Percentiles rank a stretch among this genome's conserved stretches.
These are phyloP conservation scores for Polyergus mexicanus DNA, from an alignment of 1,140 invertebrate species.

Conservation along the genomic window DNA sequence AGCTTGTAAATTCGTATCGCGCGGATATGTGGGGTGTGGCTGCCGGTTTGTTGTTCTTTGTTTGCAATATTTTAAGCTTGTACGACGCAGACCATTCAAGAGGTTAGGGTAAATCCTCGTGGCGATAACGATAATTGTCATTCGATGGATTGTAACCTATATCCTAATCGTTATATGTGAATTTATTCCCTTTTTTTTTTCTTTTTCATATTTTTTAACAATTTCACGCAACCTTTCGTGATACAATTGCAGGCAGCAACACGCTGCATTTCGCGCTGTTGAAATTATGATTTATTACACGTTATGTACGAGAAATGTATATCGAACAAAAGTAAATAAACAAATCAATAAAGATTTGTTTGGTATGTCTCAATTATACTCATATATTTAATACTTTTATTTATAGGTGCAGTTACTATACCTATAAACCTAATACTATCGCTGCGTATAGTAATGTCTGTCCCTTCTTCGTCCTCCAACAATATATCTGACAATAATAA, in stretches of 20 bases:
- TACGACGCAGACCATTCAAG: conserved; percentile 3
- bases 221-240: not conserved
- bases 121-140: not conserved
- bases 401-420: conserved; percentile 31
- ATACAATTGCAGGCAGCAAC: not conserved
- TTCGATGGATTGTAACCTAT: not conserved
- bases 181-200: not conserved
- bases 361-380: not conserved
- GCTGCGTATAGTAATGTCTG: conserved; percentile 82
- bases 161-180: not conserved
- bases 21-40: conserved; percentile 72
- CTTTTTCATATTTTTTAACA: not conserved
- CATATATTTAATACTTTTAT: not conserved
- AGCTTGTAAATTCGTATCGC: conserved; percentile 15
- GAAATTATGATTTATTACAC: not conserved
- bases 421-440: conserved; percentile 46
- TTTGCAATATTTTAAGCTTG: conserved; percentile 48
- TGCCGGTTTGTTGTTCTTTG: conserved; percentile 36
- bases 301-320: not conserved
- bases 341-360: not conserved
- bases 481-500: conserved; percentile 79
- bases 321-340: not conserved
- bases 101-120: conserved; percentile 59
- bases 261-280: not conserved
- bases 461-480: conserved; percentile 82